Base-by-base conservation (phyloP, 2,113 vertebrate species). In the Hippocampus mohnikei region DNA sequence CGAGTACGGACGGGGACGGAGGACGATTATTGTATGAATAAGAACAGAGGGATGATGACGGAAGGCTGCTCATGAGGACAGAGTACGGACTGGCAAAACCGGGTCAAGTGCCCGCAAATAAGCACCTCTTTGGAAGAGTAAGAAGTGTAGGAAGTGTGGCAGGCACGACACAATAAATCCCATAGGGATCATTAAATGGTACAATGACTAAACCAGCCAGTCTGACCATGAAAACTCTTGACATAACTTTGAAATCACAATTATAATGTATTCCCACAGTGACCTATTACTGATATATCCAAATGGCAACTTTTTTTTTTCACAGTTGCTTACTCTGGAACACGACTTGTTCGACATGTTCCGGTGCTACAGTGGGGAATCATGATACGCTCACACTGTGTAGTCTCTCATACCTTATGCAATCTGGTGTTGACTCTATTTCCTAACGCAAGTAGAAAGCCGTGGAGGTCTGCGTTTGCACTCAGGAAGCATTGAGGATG, bases 161-260 rank as follows among this genome's bases (percentile, higher is more conserved):
- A 27, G 60, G 74, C 69, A 62, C 66, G 69, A 77, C n/a, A 62
- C 59, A 62, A 40, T 62, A 65, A 78, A 72, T 75, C 71, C 75
- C 75, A 70, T 21, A 61, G 58, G 76, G 23, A 73, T 15, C 37
- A 67, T 76, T 9, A 65, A 70, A 72, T 25, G 48, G 27, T 48
- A 60, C 46, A 68, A 40, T 3, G 18, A 53, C 59, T 75, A 44
- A 25, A 70, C n/a, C 71, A 67, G 21, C 52, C 20, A 53, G 21
- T 53, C 10, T 18, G 40, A 37, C 33, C 40, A 62, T n/a, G 11
- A 50, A 23, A 33, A 3, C 18, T 29, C 12, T 60, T 52, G 53
- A n/a, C 20, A 53, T 53, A 8, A 53, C 52, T 53, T 53, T n/a
- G 20, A 53, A n/a, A 9, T 50, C 16, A n/a, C 10, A 8, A n/a